These are phyloP conservation scores for Huso huso DNA, from an alignment of 2,797 vertebrate genomes.

Conservation along the genomic window DNA sequence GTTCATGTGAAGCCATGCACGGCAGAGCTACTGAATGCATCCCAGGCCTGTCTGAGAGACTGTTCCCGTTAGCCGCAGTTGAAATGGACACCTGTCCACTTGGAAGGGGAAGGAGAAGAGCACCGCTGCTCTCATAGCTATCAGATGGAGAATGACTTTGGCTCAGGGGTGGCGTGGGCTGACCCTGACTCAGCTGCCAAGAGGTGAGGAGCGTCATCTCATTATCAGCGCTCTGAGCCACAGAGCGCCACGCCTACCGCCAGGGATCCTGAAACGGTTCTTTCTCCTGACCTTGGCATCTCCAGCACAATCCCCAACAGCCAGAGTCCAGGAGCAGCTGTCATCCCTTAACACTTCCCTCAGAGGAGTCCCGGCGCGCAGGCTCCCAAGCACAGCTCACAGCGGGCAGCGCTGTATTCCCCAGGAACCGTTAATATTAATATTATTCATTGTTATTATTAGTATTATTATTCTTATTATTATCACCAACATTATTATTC, in stretches of 20 bases:
- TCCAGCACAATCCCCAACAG: background rate
- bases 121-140: background rate
- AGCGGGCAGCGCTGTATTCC: background rate
- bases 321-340: background rate
- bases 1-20: too few species aligned
- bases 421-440: background rate
- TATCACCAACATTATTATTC: too few species aligned
- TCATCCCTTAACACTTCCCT: slow-evolving; percentile 9
- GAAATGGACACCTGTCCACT: slow-evolving; percentile 47
- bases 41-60: too few species aligned
- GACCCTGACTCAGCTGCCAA: slow-evolving; percentile 1
- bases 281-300: slow-evolving; percentile 11
- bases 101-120: slow-evolving; percentile 26
- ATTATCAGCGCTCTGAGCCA: background rate
- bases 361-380: background rate
- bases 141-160: slow-evolving; percentile 9
- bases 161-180: background rate
- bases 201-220: slow-evolving; percentile 11
- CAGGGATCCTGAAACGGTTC: background rate
- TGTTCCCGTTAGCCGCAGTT: slow-evolving; percentile 17
- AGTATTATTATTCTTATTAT: too few species aligned
- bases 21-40: too few species aligned
- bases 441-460: too few species aligned
- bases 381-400: slow-evolving; percentile 11
- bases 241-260: background rate